A percentile compares a stretch with the other conserved stretches of the same genome.
Evolutionary conservation across 2,113 vertebrate genomes (phyloP).

Genomic region (Lontra canadensis): DNA sequence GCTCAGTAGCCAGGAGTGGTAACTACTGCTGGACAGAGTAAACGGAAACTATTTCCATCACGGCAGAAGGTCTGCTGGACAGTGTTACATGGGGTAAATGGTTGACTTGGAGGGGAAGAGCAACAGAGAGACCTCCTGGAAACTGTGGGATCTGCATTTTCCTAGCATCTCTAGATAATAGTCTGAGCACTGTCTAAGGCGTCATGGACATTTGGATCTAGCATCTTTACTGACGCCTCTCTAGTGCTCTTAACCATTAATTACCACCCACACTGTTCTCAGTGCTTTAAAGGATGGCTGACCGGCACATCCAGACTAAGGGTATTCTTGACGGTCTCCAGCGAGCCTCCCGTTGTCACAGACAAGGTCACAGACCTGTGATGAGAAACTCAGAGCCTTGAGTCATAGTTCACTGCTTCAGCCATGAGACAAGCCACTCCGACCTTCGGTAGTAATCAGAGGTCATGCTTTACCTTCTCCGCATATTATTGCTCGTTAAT

Average conservation of each 20-base stretch:
- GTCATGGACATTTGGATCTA: background rate
- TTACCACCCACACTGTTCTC: background rate
- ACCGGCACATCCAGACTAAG: background rate
- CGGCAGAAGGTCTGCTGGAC: background rate
- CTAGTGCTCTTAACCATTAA: background rate
- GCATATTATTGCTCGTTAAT: background rate
- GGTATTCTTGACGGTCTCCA: background rate
- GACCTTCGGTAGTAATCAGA: constrained; percentile 14
- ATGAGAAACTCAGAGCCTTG: constrained; percentile 11
- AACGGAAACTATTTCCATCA: background rate
- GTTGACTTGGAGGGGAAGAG: too few relatives aligned
- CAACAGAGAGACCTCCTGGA: background rate
- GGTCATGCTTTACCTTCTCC: background rate
- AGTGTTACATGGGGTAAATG: background rate
- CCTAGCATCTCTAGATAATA: background rate
- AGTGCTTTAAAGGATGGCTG: background rate
- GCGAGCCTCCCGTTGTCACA: background rate
- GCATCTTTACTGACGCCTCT: background rate
- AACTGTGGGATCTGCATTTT: background rate
- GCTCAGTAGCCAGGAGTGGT: background rate
- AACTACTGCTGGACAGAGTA: background rate
- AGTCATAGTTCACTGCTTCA: background rate
- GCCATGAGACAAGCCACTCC: background rate
- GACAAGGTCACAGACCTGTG: background rate
- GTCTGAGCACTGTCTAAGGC: background rate